Evolutionary conservation across 1,140 invertebrate species (phyloP), one percentile per base, ranked within the genome.

Genomic region (Bombus turneri): DNA sequence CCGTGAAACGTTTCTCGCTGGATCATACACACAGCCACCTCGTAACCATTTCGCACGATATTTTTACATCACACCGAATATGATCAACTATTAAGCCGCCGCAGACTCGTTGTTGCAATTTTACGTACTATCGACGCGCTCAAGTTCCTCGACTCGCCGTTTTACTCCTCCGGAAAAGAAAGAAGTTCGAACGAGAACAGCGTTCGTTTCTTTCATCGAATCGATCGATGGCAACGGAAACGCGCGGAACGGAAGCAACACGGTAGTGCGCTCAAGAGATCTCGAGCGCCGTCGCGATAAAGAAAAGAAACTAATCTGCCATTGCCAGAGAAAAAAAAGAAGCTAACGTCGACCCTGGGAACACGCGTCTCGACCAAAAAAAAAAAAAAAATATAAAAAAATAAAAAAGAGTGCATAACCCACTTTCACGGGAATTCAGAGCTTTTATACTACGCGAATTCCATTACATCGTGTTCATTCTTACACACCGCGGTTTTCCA

Each of bases 361-460:
- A 80, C 83, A 59, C 80, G 71, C 86, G 83, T 84, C 79, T 78
- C 74, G 82, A 87, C 71, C 86, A 69, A 71, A 85, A 81, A 81
- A 78, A n/a, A 47, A 62, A 84, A 79, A 62, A 84, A 79, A 83
- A 85, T 76, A 75, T 82, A 31, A 62, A 78, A 79, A 77, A 85
- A 76, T 57, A 76, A 66, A 64, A 66, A 87, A 80, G 71, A 76
- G 57, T 25, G 83, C 80, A 47, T 66, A 77, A 81, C 85, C 75
- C 47, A 81, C 59, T 59, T 81, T 68, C 84, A 75, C 71, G 77
- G 78, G 71, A 74, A 81, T 81, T 74, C 83, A 64, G 69, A 74
- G 84, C 84, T 85, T 85, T 81, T 81, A 66, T 81, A 81, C 84
- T 74, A 74, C 78, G 69, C 84, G 79, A 85, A 74, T 81, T 66